Evolutionary conservation across 2,113 vertebrate genomes (phyloP), one percentile per base, ranked within the genome.

Genomic region (Rhadina sibilatrix): DNA sequence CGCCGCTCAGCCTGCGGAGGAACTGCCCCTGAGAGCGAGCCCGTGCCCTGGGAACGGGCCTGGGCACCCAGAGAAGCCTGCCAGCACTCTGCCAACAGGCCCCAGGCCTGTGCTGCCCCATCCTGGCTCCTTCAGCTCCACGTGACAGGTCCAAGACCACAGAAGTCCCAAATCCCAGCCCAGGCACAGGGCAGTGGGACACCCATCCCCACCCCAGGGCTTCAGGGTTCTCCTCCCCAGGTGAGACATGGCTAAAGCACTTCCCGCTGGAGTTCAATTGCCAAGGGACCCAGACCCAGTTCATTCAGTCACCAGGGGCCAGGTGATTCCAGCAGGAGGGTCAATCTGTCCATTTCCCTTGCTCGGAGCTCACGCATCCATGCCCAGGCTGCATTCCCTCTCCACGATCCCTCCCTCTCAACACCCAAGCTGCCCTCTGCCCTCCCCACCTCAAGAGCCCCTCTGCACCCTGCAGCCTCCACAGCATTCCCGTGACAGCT

Each of bases 401-500:
- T 11, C 37, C 24, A 2, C 2, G 23, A 30, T 31, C 35, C 17
- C 44, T 49, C 65, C 49, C 30, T 15, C 31, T 9, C 37, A 7
- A 23, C 13, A 38, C 3, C 10, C 47, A 3, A n/a, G 46, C 0
- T 16, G 35, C 27, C 52, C 19, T 8, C 30, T n/a, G 18, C 42
- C 16, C 52, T 38, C 44, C 11, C 30, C 19, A 15, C 5, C 49
- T 7, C 28, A 17, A 5, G 5, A 19, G 63, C 53, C 28, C 21
- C 40, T 40, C 40, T 6, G 14, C 40, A 12, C 40, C 33, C 25
- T 21, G 6, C 54, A 17, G 38, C n/a, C 63, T 11, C 11, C 22
- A 5, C 20, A 27, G 33, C 5, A 2, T 3, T 16, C 14, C 35
- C 0, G 0, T 0, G 11, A 1, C 10, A 52, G 42, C 53, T 10